Evolutionary conservation across 2,113 vertebrate species (phyloP).

Genomic region (Pardalotus punctatus): DNA sequence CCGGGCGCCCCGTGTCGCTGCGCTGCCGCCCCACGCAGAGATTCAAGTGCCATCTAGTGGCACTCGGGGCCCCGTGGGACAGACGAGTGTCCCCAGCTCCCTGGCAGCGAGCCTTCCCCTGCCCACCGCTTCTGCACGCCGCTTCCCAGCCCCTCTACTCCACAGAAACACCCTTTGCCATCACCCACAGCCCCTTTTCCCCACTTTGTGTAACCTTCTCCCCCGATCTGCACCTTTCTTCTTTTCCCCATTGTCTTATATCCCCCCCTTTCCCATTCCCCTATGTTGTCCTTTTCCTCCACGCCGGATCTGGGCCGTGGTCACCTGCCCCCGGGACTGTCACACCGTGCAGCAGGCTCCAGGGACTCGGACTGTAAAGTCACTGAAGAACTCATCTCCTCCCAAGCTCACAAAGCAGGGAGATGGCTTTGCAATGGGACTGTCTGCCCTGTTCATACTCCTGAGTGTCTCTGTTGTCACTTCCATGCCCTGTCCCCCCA

Average conservation of each 20-base stretch:
- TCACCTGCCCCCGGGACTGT: not conserved
- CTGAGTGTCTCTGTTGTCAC: not conserved
- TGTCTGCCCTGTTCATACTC: not conserved
- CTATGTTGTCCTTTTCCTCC: not conserved
- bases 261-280: not conserved
- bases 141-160: not conserved
- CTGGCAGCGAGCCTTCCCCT: not conserved
- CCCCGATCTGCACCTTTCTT: no score
- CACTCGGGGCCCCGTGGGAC: not conserved
- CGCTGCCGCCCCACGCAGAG: not conserved
- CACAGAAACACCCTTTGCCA: not conserved
- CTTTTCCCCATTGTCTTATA: accelerated
- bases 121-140: accelerated
- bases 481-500: not conserved
- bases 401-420: not conserved
- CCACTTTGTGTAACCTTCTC: not conserved
- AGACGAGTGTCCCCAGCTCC: not conserved
- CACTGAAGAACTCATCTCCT: accelerated
- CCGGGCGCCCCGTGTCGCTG: not conserved
- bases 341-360: not conserved
- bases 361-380: not conserved
- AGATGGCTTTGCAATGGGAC: not conserved
- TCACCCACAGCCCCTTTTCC: not conserved
- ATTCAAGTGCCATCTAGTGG: slow-evolving; percentile 36
- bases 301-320: not conserved